Percentiles rank a stretch among this genome's conserved stretches.
Evolutionary conservation across 2,888 invertebrate genomes (phyloP).

Genomic region (Latrodectus hesperus): DNA sequence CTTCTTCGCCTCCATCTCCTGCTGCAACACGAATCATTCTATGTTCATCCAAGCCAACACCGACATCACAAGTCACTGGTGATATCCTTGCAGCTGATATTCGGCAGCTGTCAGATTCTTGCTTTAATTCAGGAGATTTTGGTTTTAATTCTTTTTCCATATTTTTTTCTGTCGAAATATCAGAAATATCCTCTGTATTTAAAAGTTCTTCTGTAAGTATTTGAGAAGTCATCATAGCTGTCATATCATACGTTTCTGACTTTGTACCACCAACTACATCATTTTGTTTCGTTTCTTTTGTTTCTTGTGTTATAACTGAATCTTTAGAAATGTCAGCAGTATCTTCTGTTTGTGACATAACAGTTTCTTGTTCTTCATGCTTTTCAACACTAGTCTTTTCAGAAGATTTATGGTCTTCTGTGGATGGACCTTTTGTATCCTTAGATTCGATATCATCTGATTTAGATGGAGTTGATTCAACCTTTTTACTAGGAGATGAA

Average conservation of each 20-base stretch:
- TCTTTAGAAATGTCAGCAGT: not conserved
- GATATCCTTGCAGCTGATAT: constrained; percentile 43
- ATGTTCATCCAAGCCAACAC: constrained; percentile 48
- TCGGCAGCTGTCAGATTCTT: constrained; percentile 3
- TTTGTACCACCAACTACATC: not conserved
- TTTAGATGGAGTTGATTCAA: not conserved
- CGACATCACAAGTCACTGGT: constrained; percentile 58
- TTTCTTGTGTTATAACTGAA: not conserved
- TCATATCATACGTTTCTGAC: constrained; percentile 43
- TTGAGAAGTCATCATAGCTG: constrained; percentile 58
- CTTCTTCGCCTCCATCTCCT: constrained; percentile 60
- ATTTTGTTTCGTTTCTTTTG: not conserved
- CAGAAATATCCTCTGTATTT: not conserved
- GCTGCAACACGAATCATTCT: constrained; percentile 53
- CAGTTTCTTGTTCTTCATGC: too few species aligned
- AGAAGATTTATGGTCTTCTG: not conserved
- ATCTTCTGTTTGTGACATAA: not conserved
- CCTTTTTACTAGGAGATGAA: not conserved
- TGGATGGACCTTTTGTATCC: not conserved
- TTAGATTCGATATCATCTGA: not conserved
- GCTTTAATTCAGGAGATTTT: not conserved
- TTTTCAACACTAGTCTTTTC: not conserved
- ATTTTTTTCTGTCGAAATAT: not conserved
- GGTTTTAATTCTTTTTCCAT: too few species aligned
- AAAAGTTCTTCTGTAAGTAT: constrained; percentile 45